Base-by-base conservation (phyloP, 2,113 vertebrate species). In the Ciconia stormi region DNA sequence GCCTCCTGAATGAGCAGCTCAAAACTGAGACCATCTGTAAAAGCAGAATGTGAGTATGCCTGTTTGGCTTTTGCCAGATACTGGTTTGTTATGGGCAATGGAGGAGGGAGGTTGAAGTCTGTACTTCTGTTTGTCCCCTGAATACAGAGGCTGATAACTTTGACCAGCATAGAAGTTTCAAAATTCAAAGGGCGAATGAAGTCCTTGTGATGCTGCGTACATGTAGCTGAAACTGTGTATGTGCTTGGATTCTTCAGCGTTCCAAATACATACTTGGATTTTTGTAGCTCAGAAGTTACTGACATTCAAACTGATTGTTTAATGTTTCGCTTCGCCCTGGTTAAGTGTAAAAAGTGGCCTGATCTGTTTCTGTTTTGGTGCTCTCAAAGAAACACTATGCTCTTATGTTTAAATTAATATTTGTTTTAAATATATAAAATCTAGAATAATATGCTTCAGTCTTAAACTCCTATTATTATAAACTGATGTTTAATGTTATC, bases 351-450 rank as follows among this genome's bases (percentile, higher is more conserved):
- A 65, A 93, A 38, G 47, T 46, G 47, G n/a, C 42, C 49, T 38
- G 22, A 36, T 91, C 69, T 67, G 29, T 66, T 94, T 95, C 63
- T 89, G 19, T 10, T 92, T 80, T 89, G 46, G 21, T 6, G 2
- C 38, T 81, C 32, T 81, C 26, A 53, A 81, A 73, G 67, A 89
- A 71, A 71, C 69, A 25, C 13, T 78, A 3, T 55, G n/a, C 29
- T 62, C 8, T 53, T 87, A 42, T 8, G 9, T 84, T 95, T 67
- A 47, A 87, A 81, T 78, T 87, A 3, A 12, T 87, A 26, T 42
- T 78, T 95, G 49, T 84, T 88, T 95, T 38, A 87, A 74, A 71
- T 74, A 49, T 34, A 40, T 93, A 82, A 92, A 96, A 87, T 42
- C 29, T 91, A 65, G 38, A 82, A 42, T 61, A 91, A 93, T 49